A percentile compares a stretch with the other conserved stretches of the same genome.
These are phyloP conservation scores for Onychostoma macrolepis DNA, from an alignment of 2,113 vertebrate genomes.

Conservation along the genomic window DNA sequence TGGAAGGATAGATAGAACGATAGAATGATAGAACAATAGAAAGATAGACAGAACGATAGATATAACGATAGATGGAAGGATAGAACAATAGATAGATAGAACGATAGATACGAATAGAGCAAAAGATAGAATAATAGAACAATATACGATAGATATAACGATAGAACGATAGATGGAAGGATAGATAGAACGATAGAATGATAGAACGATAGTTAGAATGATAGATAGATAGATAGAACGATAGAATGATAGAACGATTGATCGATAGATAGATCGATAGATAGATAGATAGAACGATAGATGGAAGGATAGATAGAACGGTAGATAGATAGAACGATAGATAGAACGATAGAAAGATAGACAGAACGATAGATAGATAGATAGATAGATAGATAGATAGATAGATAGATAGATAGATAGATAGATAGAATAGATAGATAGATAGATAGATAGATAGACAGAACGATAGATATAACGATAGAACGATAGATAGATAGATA, in stretches of 20 bases:
- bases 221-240: not conserved
- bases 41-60: not conserved
- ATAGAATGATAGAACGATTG: no score
- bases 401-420: not conserved
- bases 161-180: not conserved
- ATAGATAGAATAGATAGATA: not conserved
- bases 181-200: not conserved
- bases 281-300: not conserved
- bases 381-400: not conserved
- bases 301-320: not conserved
- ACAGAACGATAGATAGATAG: not conserved
- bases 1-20: no score
- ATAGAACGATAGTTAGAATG: no score
- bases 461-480: not conserved
- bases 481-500: not conserved
- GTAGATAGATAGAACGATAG: not conserved
- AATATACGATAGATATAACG: not conserved
- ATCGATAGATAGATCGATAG: no score
- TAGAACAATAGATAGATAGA: not conserved
- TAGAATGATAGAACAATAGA: not conserved
- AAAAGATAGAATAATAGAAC: no score
- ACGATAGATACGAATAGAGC: not conserved
- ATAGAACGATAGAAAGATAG: not conserved
- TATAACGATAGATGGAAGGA: not conserved
- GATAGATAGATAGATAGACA: not conserved